These are phyloP conservation scores for Siniperca knerii DNA, from an alignment of 2,113 vertebrate species.

Conservation along the genomic window DNA sequence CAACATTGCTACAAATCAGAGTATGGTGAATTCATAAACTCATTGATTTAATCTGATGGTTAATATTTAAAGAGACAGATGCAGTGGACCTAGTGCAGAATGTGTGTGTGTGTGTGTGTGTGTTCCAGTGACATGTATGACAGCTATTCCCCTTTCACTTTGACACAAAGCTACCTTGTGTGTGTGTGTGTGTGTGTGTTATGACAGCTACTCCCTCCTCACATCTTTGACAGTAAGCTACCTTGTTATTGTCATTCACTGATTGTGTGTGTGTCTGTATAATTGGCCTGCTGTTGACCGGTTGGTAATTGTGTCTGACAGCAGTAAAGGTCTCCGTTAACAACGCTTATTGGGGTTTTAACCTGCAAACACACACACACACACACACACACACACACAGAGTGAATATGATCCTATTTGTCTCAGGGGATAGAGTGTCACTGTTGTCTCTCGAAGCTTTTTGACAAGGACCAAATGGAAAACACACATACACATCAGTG, in stretches of 20 bases:
- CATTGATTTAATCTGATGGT: constrained; percentile 23
- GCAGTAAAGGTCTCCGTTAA: constrained; percentile 63
- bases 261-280: constrained; percentile 31
- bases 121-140: constrained; percentile 28
- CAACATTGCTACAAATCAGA: background rate
- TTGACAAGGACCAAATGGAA: constrained; percentile 64
- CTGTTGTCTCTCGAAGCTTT: constrained; percentile 29
- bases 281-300: constrained; percentile 62
- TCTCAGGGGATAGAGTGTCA: constrained; percentile 48
- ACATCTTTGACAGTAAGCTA: constrained; percentile 43
- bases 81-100: background rate
- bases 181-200: constrained; percentile 29
- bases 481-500: constrained; percentile 19
- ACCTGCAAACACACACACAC: constrained; percentile 43
- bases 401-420: constrained; percentile 40
- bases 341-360: constrained; percentile 63
- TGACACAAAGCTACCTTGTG: constrained; percentile 31
- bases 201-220: constrained; percentile 51
- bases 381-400: background rate
- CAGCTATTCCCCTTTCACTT: constrained; percentile 50
- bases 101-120: constrained; percentile 16
- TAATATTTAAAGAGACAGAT: constrained; percentile 31
- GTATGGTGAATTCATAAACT: constrained; percentile 8
- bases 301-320: constrained; percentile 69
- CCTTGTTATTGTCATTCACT: constrained; percentile 41